Evolutionary conservation across 2,888 invertebrate genomes (phyloP).

Genomic region (Hemaris fuciformis): DNA sequence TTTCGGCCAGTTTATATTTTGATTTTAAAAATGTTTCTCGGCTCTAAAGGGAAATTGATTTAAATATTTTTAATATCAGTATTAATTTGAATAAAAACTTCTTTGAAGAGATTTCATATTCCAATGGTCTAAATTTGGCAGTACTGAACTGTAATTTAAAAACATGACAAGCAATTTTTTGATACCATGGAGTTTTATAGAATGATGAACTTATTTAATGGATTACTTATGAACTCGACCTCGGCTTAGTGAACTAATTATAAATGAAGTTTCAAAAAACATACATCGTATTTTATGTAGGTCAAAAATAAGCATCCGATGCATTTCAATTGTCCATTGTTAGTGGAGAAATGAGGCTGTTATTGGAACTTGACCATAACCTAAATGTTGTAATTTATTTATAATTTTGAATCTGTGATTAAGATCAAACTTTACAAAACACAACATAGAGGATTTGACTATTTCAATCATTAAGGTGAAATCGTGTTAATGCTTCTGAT

Average conservation of each 20-base stretch:
- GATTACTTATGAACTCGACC: neutral
- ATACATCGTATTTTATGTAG: neutral
- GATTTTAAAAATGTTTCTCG: too few relatives aligned
- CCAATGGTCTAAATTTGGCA: neutral
- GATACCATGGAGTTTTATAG: neutral
- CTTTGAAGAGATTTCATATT: neutral
- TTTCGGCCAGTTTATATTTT: neutral
- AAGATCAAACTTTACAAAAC: neutral
- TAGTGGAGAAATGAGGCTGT: neutral
- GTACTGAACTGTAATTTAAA: neutral
- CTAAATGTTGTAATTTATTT: neutral
- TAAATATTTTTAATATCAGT: too few relatives aligned
- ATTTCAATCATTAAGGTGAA: too few relatives aligned
- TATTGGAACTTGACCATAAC: neutral
- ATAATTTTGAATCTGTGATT: neutral
- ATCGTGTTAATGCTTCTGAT: too few relatives aligned
- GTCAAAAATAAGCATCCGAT: neutral
- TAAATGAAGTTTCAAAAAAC: neutral
- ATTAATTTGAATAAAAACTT: neutral
- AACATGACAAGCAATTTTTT: neutral
- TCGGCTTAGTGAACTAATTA: neutral
- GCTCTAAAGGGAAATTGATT: too few relatives aligned
- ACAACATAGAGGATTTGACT: too few relatives aligned
- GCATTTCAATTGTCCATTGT: conserved; percentile 1
- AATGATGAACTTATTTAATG: neutral